Evolutionary conservation across 1,140 invertebrate genomes (phyloP).

Genomic region (Cotesia chilonis): DNA sequence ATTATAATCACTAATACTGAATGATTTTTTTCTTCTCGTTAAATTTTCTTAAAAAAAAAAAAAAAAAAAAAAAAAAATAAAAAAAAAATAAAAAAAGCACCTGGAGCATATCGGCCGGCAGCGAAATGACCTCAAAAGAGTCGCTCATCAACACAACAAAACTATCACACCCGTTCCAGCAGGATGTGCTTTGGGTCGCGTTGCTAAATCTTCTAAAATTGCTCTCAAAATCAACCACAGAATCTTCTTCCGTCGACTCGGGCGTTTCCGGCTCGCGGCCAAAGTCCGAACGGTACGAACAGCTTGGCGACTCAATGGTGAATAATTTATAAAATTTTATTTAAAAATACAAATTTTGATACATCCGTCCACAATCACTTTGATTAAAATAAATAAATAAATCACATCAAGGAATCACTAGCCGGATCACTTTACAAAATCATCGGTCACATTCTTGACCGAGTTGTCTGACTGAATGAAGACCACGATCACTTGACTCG

Average conservation of each 20-base stretch:
- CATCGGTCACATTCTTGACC: background rate
- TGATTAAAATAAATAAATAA: background rate
- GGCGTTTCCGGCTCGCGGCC: conserved; percentile 52
- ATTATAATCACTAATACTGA: background rate
- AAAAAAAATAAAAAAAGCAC: conserved; percentile 39
- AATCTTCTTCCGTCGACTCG: conserved; percentile 47
- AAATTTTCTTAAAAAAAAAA: background rate
- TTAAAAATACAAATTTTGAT: background rate
- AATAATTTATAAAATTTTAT: conserved; percentile 34
- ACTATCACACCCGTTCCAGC: conserved; percentile 51
- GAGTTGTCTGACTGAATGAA: background rate
- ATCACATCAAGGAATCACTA: background rate
- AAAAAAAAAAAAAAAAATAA: background rate
- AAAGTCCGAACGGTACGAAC: conserved; percentile 60
- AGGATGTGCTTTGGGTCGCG: background rate
- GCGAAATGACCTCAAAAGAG: conserved; percentile 64
- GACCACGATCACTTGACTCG: background rate
- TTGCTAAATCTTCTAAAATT: conserved; percentile 9
- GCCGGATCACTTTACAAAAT: background rate
- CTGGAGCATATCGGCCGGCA: conserved; percentile 65
- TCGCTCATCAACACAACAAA: conserved; percentile 66
- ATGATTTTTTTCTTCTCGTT: background rate
- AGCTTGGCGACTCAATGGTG: conserved; percentile 66
- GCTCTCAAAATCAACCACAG: conserved; percentile 43
- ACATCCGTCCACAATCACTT: background rate